Percentiles rank a stretch among this genome's conserved stretches.
Evolutionary conservation across 2,113 vertebrate genomes (phyloP).

Genomic region (Petrocephalus microphthalmus): DNA sequence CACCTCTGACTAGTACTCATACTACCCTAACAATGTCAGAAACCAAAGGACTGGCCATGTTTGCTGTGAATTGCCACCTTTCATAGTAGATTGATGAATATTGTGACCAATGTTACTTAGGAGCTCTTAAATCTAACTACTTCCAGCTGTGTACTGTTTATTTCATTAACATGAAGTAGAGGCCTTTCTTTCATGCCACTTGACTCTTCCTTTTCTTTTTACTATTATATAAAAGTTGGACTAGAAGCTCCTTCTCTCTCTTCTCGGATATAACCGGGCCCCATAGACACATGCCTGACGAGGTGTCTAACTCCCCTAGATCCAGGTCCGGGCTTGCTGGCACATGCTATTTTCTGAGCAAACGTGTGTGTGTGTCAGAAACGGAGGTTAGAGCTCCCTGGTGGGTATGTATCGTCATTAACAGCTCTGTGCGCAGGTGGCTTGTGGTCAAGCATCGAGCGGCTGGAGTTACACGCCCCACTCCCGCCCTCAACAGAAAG

Average conservation of each 20-base stretch:
- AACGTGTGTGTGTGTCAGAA: not conserved
- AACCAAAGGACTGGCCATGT: not conserved
- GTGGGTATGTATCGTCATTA: not conserved
- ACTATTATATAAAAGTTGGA: too few species aligned
- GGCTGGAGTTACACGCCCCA: constrained; percentile 1
- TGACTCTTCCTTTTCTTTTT: too few species aligned
- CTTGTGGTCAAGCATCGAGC: not conserved
- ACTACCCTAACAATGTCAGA: not conserved
- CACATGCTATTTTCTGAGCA: constrained; percentile 5
- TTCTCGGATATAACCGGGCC: not conserved
- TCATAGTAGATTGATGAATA: not conserved
- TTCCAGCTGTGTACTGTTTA: too few species aligned
- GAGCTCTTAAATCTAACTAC: not conserved
- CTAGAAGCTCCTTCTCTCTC: not conserved
- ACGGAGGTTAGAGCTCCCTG: not conserved
- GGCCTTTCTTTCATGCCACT: too few species aligned
- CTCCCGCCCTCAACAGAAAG: not conserved
- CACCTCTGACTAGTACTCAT: not conserved
- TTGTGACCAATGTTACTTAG: not conserved
- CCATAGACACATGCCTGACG: not conserved
- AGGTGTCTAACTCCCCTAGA: not conserved
- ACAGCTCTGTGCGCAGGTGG: not conserved
- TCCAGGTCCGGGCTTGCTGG: not conserved
- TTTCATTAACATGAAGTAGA: too few species aligned
- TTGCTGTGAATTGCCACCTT: not conserved